These are phyloP conservation scores for Coregonus clupeaformis DNA, from an alignment of 2,113 vertebrate species.

Conservation along the genomic window DNA sequence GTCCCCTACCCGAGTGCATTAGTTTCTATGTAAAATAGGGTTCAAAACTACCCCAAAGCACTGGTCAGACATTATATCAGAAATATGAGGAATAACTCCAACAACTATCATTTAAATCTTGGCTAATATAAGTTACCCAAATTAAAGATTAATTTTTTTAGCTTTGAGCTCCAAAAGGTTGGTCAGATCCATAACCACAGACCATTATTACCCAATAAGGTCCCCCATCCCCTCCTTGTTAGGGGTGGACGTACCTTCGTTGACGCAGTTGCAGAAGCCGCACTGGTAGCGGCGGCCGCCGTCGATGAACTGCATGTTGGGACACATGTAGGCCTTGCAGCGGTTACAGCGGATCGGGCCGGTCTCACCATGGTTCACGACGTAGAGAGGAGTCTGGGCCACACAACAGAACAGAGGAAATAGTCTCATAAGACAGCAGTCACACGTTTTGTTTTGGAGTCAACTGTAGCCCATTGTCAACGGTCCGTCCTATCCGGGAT, in stretches of 20 bases:
- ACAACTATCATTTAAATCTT: neutral
- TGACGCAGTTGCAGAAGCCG: conserved; percentile 89
- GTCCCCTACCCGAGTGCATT: no score
- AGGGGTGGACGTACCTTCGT: conserved; percentile 78
- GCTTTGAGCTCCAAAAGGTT: neutral
- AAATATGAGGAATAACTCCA: neutral
- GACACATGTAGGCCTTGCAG: conserved; percentile 98
- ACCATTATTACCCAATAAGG: neutral
- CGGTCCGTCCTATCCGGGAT: no score
- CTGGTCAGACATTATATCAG: neutral
- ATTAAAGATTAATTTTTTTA: neutral
- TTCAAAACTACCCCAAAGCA: neutral
- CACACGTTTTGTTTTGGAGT: no score
- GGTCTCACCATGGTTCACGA: conserved; percentile 87
- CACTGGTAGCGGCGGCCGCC: conserved; percentile 91
- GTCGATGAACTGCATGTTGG: conserved; percentile 96
- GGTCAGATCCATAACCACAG: neutral
- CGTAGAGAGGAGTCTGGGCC: conserved; percentile 81
- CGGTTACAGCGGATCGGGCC: conserved; percentile 93
- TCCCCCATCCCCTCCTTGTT: neutral
- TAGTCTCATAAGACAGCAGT: neutral
- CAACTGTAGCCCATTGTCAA: no score
- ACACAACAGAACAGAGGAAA: neutral
- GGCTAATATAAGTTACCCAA: neutral
- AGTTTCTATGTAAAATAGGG: neutral